Conservation (phyloP, 1,140 invertebrate genomes). For the Saccostrea cuccullata region DNA sequence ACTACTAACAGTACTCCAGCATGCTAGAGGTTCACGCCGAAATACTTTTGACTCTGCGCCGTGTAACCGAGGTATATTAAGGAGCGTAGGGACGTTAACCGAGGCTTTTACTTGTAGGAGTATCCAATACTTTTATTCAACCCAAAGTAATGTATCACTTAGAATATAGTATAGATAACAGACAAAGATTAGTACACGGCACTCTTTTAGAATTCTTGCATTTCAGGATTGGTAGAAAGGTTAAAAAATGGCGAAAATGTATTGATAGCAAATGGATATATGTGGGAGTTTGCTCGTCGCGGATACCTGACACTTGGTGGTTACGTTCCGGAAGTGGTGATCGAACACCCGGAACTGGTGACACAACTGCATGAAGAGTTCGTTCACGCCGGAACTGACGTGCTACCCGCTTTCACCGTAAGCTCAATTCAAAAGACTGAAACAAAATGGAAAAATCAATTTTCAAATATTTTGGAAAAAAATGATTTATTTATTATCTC, state of each 20-base stretch:
- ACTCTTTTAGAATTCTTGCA: background rate
- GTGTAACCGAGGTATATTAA: no score
- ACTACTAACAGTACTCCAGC: no score
- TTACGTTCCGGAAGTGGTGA: constrained; percentile 67
- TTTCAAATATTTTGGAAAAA: background rate
- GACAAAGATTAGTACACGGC: no score
- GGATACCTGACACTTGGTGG: constrained; percentile 64
- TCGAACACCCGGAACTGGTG: constrained; percentile 63
- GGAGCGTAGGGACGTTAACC: no score
- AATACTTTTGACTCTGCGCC: no score
- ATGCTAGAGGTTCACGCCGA: no score
- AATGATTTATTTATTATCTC: background rate
- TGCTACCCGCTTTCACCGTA: constrained; percentile 68
- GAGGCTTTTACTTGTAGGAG: no score
- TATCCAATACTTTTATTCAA: no score
- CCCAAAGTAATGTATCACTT: no score
- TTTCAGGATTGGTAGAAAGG: constrained; percentile 58
- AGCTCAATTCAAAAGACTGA: background rate
- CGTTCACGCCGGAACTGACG: constrained; percentile 70
- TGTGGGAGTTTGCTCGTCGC: constrained; percentile 69
- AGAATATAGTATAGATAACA: no score
- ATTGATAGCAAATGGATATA: constrained; percentile 66
- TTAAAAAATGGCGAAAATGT: constrained; percentile 56
- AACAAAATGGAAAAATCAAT: background rate
- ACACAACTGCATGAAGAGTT: constrained; percentile 64